Percentiles rank a stretch among this genome's conserved stretches.
Evolutionary conservation across 2,888 invertebrate genomes (phyloP).

Genomic region (Zygaena filipendulae): DNA sequence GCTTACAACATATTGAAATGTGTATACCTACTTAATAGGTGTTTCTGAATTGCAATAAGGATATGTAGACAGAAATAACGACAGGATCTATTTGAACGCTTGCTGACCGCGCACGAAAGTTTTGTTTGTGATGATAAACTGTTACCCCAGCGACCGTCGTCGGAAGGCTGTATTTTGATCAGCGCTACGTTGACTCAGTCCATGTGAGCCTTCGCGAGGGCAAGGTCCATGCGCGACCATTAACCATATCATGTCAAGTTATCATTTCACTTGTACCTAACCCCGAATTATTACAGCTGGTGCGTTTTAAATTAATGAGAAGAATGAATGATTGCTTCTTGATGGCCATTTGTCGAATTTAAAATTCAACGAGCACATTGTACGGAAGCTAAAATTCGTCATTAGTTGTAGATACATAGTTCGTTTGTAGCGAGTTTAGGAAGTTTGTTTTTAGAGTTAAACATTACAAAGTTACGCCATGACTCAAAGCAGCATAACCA

Average conservation of each 20-base stretch:
- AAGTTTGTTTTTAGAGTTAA: conserved; percentile 6
- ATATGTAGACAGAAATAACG: too few species aligned
- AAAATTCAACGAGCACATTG: too few species aligned
- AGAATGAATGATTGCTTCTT: conserved; percentile 19
- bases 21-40: too few species aligned
- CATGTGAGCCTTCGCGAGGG: conserved; percentile 36
- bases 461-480: conserved; percentile 32
- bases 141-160: conserved; percentile 54
- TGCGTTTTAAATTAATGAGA: conserved; percentile 9
- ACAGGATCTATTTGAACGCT: too few species aligned
- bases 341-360: too few species aligned
- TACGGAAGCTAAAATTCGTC: too few species aligned
- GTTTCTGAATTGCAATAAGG: too few species aligned
- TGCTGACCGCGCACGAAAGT: conserved; percentile 37
- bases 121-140: conserved; percentile 59
- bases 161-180: conserved; percentile 51
- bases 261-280: conserved; percentile 9
- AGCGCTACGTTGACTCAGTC: conserved; percentile 40
- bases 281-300: too few species aligned
- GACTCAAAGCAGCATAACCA: conserved; percentile 46
- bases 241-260: conserved; percentile 21
- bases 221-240: conserved; percentile 25
- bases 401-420: too few species aligned
- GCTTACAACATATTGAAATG: too few species aligned
- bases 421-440: conserved; percentile 7